A percentile compares a stretch with the other conserved stretches of the same genome.
These are phyloP conservation scores for Colletes gigas DNA, from an alignment of 1,140 invertebrate species.

Conservation along the genomic window DNA sequence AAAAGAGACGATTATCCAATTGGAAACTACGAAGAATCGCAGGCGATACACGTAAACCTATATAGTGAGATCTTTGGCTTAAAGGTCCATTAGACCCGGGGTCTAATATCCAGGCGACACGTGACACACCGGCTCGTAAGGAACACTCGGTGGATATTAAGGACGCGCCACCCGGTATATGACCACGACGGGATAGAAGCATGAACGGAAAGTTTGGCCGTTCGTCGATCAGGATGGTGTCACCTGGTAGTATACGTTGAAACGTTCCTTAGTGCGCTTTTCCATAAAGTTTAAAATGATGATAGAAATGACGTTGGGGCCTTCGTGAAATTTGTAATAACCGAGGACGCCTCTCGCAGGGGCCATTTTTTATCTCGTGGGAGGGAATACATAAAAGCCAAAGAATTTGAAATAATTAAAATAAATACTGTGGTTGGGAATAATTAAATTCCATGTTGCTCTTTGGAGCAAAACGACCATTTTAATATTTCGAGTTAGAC, in stretches of 20 bases:
- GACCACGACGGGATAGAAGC: conserved; percentile 43
- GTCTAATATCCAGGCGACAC: conserved; percentile 71
- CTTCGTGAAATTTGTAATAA: neutral
- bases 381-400: neutral
- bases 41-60: conserved; percentile 47
- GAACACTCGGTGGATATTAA: conserved; percentile 73
- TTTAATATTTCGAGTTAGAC: no score
- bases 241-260: neutral
- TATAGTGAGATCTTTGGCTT: conserved; percentile 65
- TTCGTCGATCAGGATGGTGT: conserved; percentile 43
- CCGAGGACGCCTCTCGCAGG: neutral
- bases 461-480: no score
- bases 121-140: conserved; percentile 71
- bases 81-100: conserved; percentile 72
- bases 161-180: conserved; percentile 68
- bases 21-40: neutral
- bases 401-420: no score
- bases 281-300: neutral
- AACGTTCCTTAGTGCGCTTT: neutral
- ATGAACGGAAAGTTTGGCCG: conserved; percentile 42
- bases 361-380: neutral
- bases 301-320: neutral
- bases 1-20: neutral
- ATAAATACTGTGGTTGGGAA: no score
- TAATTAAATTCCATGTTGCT: no score